phyloP scores from a whole-genome alignment of 2,113 vertebrate species.

The Hydrochoerus hydrochaeris region DNA sequence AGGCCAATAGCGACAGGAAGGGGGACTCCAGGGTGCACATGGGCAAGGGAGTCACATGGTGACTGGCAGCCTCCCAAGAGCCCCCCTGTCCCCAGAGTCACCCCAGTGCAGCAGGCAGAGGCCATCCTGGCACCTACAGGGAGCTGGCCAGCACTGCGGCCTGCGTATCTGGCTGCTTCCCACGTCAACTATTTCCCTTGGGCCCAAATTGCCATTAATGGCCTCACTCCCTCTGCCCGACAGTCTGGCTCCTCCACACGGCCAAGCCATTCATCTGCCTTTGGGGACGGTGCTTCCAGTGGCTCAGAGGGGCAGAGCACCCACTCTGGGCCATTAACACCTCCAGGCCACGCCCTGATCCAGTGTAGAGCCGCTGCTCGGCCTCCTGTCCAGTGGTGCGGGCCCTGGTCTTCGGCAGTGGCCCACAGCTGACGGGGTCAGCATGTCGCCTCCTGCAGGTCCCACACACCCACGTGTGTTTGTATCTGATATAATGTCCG shows the following conservation, averaged over 20 bases:
- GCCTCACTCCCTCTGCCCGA: neutral
- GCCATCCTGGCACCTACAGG: neutral
- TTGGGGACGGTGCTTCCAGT: neutral
- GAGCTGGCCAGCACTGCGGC: neutral
- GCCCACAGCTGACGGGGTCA: rapidly evolving
- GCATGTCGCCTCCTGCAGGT: neutral
- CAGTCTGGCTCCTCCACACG: neutral
- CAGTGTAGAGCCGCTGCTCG: neutral
- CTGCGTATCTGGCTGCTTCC: neutral
- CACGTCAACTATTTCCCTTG: neutral
- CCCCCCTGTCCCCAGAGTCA: neutral
- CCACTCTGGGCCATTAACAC: rapidly evolving
- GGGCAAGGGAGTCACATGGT: neutral
- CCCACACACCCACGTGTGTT: neutral
- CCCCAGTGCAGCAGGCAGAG: no score
- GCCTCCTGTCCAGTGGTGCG: neutral
- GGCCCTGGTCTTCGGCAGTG: neutral
- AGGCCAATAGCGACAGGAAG: neutral
- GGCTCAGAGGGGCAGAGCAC: neutral
- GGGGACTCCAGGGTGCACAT: no score
- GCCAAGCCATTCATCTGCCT: neutral
- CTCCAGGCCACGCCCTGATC: neutral
- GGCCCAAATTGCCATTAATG: neutral
- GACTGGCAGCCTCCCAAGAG: rapidly evolving
- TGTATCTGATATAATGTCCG: neutral